Evolutionary conservation across 1,140 invertebrate genomes (phyloP), one percentile per base, ranked within the genome.

Genomic region (Conus betulinus): DNA sequence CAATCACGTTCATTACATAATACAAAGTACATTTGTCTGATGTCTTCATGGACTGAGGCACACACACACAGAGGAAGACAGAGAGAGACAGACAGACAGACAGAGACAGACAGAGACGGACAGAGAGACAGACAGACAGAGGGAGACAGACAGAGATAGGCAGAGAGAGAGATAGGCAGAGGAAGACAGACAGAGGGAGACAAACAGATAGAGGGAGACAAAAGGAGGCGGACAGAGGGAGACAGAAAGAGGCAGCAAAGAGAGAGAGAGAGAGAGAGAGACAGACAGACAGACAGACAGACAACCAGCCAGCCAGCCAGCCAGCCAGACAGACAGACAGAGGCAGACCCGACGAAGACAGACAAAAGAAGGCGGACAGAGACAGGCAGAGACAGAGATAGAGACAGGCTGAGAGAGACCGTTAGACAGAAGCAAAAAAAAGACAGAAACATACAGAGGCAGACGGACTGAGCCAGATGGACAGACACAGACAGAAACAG

Each of bases 181-280:
- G 76, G 5, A 3, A 79, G 76, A 51, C 13, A 79, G 76, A 51
- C 13, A 79, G 76, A 51, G n/a, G n/a, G 76, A 51, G n/a, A 79
- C 11, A 51, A 3, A 79, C 11, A 51, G n/a, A 79, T 1, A 51
- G n/a, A 79, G 76, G n/a, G n/a, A 79, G 76, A 51, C 13, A 79
- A 5, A 79, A 1, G 5, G n/a, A 79, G 76, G 5, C 13, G 5
- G 76, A 51, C 13, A 79, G 76, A 79, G 39, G 3, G 39, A 79
- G n/a, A 79, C 11, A 63, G 60, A 63, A 17, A 60, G 57, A 60
- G 57, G 17, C 8, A 60, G 67, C 7, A 71, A 6, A 71, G 67
- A 71, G 67, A 71, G 67, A 71, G 3, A 71, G 67, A 71, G 8
- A 84, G 25, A 84, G 83, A 84, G 25, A 63, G 60, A 84, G 57